Conservation (phyloP, 2,797 vertebrate species). For the Aldrovandia affinis region DNA sequence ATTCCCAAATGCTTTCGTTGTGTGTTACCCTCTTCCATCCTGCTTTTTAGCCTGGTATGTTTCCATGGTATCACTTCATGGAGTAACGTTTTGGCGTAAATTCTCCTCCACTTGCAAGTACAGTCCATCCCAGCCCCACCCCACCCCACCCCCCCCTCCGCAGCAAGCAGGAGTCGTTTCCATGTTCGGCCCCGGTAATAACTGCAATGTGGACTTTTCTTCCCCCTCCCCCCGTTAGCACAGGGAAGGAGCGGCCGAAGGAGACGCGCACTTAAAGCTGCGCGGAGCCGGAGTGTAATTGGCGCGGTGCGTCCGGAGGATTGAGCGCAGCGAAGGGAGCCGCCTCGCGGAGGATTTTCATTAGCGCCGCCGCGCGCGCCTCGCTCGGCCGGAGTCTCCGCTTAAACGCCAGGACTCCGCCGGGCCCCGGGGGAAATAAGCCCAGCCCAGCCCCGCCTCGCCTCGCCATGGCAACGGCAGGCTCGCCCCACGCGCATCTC, state of each 20-base stretch:
- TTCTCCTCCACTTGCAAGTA: neutral
- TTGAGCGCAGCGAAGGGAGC: conserved; percentile 78
- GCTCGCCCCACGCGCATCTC: neutral
- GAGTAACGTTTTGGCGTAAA: neutral
- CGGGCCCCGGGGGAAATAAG: conserved; percentile 68
- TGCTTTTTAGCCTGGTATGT: too few species aligned
- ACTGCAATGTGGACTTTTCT: neutral
- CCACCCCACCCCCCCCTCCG: neutral
- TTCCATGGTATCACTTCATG: too few species aligned
- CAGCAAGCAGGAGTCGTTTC: neutral
- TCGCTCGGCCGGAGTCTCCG: conserved; percentile 43
- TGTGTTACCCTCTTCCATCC: too few species aligned
- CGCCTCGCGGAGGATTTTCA: conserved; percentile 77
- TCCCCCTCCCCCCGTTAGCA: neutral
- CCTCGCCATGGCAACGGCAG: neutral
- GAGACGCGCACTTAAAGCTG: neutral
- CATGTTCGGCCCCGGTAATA: neutral
- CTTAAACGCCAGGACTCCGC: conserved; percentile 36
- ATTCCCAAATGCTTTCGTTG: too few species aligned
- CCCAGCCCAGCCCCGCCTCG: conserved; percentile 20
- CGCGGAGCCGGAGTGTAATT: conserved; percentile 69
- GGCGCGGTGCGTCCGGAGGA: conserved; percentile 76
- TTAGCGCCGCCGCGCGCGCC: conserved; percentile 66
- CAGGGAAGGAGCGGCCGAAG: neutral
- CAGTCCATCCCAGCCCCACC: neutral